Evolutionary conservation across 2,888 invertebrate genomes (phyloP).

Genomic region (Dendrolimus houi): DNA sequence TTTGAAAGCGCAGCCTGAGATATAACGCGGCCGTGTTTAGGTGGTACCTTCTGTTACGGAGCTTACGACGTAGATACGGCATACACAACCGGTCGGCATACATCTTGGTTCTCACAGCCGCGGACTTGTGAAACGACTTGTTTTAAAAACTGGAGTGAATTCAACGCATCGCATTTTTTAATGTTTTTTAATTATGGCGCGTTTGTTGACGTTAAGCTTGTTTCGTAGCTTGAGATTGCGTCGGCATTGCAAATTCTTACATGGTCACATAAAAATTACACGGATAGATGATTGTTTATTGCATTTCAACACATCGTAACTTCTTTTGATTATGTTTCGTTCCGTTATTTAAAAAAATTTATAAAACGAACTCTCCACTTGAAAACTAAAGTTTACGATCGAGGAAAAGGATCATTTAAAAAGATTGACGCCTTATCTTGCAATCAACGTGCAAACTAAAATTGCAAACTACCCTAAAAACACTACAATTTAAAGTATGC

Average conservation of each 20-base stretch:
- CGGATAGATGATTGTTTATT: too few species aligned
- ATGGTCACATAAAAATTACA: too few species aligned
- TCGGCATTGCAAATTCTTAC: conserved; percentile 6
- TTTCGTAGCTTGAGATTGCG: conserved; percentile 30
- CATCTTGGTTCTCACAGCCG: conserved; percentile 66
- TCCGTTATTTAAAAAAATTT: too few species aligned
- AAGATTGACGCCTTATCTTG: too few species aligned
- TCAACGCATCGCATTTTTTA: conserved; percentile 65
- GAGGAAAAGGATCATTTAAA: too few species aligned
- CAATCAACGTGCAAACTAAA: too few species aligned
- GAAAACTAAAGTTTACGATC: too few species aligned
- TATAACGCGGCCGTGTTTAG: conserved; percentile 41
- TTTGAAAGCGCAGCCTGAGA: conserved; percentile 58
- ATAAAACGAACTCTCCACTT: too few species aligned
- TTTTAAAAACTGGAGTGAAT: conserved; percentile 73
- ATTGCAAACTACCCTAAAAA: too few species aligned
- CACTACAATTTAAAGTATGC: too few species aligned
- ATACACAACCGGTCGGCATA: conserved; percentile 45
- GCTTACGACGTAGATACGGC: conserved; percentile 38
- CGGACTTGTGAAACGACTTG: conserved; percentile 69
- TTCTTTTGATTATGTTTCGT: too few species aligned
- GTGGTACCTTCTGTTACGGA: conserved; percentile 33
- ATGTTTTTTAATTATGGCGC: conserved; percentile 60
- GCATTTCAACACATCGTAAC: too few species aligned
- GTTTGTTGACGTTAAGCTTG: conserved; percentile 43